These are phyloP conservation scores for Cerastis rubricosa DNA, from an alignment of 2,888 invertebrate genomes.

Conservation along the genomic window DNA sequence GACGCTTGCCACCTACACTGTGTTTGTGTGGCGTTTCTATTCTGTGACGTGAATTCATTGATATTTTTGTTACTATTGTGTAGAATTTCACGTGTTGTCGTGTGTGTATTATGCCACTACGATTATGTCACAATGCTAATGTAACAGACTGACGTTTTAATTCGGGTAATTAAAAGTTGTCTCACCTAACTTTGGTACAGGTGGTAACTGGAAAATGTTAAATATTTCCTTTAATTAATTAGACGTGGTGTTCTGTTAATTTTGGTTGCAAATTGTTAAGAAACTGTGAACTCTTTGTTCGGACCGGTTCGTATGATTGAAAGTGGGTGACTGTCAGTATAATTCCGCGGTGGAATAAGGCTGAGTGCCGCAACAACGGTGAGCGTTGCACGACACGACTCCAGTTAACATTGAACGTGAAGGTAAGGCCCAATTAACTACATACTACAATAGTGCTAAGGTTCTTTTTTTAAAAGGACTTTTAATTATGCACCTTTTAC, in stretches of 20 bases:
- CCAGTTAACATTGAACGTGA: slow-evolving; percentile 84
- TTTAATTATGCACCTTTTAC: slow-evolving; percentile 70
- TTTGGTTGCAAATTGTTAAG: slow-evolving; percentile 66
- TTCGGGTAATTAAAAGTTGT: slow-evolving; percentile 42
- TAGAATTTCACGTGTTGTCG: slow-evolving; percentile 58
- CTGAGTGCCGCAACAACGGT: slow-evolving; percentile 73
- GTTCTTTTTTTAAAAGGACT: slow-evolving; percentile 54
- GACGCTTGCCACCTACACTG: slow-evolving; percentile 71
- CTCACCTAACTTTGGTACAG: slow-evolving; percentile 21
- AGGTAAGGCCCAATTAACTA: slow-evolving; percentile 84
- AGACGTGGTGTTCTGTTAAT: slow-evolving; percentile 63
- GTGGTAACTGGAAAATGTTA: slow-evolving; percentile 32
- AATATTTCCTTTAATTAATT: slow-evolving; percentile 64
- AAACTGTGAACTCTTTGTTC: slow-evolving; percentile 81
- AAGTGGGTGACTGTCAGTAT: slow-evolving; percentile 85
- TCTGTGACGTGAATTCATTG: slow-evolving; percentile 85
- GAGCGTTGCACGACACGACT: slow-evolving; percentile 77
- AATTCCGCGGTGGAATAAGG: slow-evolving; percentile 73
- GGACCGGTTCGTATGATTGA: slow-evolving; percentile 82
- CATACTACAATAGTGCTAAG: slow-evolving; percentile 76
- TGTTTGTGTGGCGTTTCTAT: slow-evolving; percentile 77
- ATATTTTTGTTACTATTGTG: slow-evolving; percentile 76
- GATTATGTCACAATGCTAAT: slow-evolving; percentile 41
- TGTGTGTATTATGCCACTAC: slow-evolving; percentile 44
- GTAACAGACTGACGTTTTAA: slow-evolving; percentile 19